Conservation (phyloP, 2,113 vertebrate species). For the Callospermophilus lateralis region DNA sequence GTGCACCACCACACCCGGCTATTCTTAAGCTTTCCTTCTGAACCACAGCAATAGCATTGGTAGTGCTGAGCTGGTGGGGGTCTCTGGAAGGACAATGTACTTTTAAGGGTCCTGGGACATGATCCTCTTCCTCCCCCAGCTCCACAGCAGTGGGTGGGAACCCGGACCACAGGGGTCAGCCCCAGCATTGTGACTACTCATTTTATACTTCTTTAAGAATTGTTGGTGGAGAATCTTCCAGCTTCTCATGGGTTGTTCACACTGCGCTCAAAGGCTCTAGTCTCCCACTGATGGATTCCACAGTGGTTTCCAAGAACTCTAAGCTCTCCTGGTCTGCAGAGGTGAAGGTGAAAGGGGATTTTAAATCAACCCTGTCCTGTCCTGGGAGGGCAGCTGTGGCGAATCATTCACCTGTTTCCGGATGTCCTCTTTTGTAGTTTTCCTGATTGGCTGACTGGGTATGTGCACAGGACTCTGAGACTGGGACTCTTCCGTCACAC, state of each 20-base stretch:
- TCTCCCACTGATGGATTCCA: not conserved
- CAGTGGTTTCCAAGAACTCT: not conserved
- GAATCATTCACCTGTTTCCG: slow-evolving; percentile 91
- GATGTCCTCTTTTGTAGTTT: slow-evolving; percentile 95
- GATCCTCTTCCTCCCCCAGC: fast-evolving
- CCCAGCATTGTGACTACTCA: not conserved
- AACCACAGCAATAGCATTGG: not conserved
- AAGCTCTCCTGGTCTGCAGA: slow-evolving; percentile 20
- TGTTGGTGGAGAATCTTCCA: not conserved
- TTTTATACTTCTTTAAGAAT: not conserved
- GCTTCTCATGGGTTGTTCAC: not conserved
- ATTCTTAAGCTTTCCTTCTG: not conserved
- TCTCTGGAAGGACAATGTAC: not conserved
- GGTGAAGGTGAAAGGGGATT: not conserved
- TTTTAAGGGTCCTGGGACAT: not conserved
- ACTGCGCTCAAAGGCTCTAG: not conserved
- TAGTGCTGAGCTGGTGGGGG: not conserved
- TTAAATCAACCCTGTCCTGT: not conserved
- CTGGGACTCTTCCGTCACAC: slow-evolving; percentile 94
- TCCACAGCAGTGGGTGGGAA: not conserved
- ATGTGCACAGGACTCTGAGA: slow-evolving; percentile 94
- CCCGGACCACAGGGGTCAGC: fast-evolving
- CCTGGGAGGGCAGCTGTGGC: fast-evolving
- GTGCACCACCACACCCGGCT: not conserved
- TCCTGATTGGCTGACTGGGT: slow-evolving; percentile 92